phyloP scores from a whole-genome alignment of 2,113 vertebrate species.

The Gorsachius goisagi region DNA sequence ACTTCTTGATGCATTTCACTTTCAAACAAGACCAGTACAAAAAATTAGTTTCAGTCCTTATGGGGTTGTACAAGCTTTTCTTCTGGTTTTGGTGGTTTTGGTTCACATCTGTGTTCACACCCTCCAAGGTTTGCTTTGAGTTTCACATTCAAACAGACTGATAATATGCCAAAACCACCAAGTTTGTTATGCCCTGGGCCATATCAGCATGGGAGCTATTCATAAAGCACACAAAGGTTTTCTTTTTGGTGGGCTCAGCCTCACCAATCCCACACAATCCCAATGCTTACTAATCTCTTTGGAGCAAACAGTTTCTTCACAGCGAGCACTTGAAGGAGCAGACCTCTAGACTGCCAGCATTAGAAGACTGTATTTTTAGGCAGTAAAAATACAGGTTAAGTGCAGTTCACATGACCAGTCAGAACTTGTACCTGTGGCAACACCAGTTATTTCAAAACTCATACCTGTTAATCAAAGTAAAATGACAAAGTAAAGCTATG shows the following conservation, averaged over 20 bases:
- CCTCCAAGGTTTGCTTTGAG: not conserved
- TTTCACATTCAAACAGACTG: not conserved
- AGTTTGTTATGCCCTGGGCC: not conserved
- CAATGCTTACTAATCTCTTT: not conserved
- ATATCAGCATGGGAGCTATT: not conserved
- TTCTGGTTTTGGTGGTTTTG: not conserved
- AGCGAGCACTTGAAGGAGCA: not conserved
- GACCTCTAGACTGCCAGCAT: not conserved
- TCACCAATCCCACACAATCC: not conserved
- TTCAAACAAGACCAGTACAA: not conserved
- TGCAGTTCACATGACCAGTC: not conserved
- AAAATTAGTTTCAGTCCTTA: not conserved
- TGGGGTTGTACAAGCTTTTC: not conserved
- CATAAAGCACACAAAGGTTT: not conserved
- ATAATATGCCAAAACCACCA: not conserved
- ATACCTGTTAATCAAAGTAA: not conserved
- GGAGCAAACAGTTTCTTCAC: not conserved
- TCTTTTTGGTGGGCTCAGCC: not conserved
- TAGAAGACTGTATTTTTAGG: not conserved
- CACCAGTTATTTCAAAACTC: not conserved
- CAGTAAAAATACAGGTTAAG: not conserved
- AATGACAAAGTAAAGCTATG: not conserved
- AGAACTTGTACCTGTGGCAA: not conserved
- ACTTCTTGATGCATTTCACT: not conserved
- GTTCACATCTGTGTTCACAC: not conserved